Conservation (phyloP, 1,140 invertebrate genomes). For the Drosophila ohnishii region DNA sequence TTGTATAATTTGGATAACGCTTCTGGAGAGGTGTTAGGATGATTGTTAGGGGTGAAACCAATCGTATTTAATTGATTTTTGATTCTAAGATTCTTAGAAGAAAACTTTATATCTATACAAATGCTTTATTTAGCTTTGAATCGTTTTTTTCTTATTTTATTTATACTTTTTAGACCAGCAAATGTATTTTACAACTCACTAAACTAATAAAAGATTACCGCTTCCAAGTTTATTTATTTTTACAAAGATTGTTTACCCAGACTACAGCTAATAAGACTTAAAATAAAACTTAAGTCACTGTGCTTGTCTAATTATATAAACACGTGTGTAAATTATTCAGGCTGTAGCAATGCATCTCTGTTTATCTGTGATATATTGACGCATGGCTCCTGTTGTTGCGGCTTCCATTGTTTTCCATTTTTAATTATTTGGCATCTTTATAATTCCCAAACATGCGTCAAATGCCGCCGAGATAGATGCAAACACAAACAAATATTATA, state of each 20-base stretch:
- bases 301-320: conserved; percentile 38
- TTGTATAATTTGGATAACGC: background rate
- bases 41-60: background rate
- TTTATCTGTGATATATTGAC: conserved; percentile 40
- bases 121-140: background rate
- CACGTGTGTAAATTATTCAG: conserved; percentile 17
- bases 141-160: background rate
- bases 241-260: background rate
- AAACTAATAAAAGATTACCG: background rate
- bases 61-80: background rate
- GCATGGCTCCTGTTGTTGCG: conserved; percentile 26
- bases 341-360: conserved; percentile 13
- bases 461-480: conserved; percentile 37
- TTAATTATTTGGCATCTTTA: conserved; percentile 50
- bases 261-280: background rate
- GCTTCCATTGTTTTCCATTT: conserved; percentile 24
- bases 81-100: background rate
- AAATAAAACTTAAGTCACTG: conserved; percentile 8
- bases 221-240: background rate
- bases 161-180: too few relatives aligned
- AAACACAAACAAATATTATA: conserved; percentile 16
- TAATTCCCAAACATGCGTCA: conserved; percentile 52
- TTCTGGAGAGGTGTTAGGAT: background rate
- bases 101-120: background rate
- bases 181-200: background rate